Percentiles rank a stretch among this genome's conserved stretches.
Evolutionary conservation across 2,888 invertebrate genomes (phyloP).

Genomic region (Caenorhabditis zanzibari): DNA sequence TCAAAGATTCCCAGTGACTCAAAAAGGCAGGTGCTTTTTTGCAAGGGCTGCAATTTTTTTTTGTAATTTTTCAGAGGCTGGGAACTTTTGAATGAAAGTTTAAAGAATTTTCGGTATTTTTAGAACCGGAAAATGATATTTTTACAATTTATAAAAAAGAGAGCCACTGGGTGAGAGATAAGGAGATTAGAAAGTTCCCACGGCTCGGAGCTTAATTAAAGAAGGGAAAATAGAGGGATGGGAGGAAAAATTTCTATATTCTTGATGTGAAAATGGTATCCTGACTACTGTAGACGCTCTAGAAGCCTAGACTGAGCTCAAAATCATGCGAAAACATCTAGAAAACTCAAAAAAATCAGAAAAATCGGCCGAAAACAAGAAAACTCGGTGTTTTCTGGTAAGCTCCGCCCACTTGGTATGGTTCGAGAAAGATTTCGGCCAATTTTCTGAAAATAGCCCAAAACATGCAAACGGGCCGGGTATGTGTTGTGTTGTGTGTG

Average conservation of each 20-base stretch:
- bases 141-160: not conserved
- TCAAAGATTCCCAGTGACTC: too few relatives aligned
- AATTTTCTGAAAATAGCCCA: conserved; percentile 58
- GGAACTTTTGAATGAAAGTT: too few relatives aligned
- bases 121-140: too few relatives aligned
- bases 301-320: not conserved
- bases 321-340: conserved; percentile 3
- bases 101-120: too few relatives aligned
- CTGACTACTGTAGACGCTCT: not conserved
- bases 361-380: conserved; percentile 7
- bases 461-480: conserved; percentile 64
- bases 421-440: conserved; percentile 8
- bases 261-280: too few relatives aligned
- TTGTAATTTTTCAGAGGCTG: too few relatives aligned
- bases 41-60: too few relatives aligned
- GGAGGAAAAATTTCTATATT: not conserved
- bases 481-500: conserved; percentile 45
- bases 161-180: not conserved
- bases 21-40: too few relatives aligned
- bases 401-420: conserved; percentile 35
- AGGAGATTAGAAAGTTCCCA: not conserved
- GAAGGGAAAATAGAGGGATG: not conserved
- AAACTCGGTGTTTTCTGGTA: not conserved
- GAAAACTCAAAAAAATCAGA: not conserved
- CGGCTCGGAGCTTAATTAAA: not conserved